Base-by-base conservation (phyloP, 2,113 vertebrate species). In the Aphelocoma coerulescens region DNA sequence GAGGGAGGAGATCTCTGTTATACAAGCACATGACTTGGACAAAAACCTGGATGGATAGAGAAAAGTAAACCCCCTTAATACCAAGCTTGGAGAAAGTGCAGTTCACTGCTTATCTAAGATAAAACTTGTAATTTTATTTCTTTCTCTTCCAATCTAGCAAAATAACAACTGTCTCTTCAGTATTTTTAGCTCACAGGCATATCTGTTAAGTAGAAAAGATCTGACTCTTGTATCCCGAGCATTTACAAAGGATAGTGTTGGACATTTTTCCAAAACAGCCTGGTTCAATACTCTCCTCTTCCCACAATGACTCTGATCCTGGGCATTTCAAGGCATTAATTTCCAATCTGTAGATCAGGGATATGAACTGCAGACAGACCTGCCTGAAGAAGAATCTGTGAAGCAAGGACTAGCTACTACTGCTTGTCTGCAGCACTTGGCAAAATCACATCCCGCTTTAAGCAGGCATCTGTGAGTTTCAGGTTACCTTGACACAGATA, bases 261-360 rank as follows among this genome's bases (percentile, higher is more conserved):
- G 35, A 44, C 5, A 21, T 7, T 51, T 67, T 59, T 78, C 80
- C 73, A 75, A 30, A 67, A 81, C 32, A 85, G 16, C 39, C 43
- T 54, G n/a, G 16, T 62, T 90, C 66, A 73, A 63, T 30, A 27
- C 6, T 43, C 41, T 76, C 17, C 35, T 63, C 46, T 80, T 32
- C 48, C 23, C 51, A 86, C 67, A 43, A 76, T 16, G 46, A 80
- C 75, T 54, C 87, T 82, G 44, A 41, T 71, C 63, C 16, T 12
- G 52, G 33, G 32, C 33, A 16, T 76, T 90, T 92, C 65, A 63
- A 75, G 74, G 52, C 81, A 89, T 93, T 77, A 43, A 90, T 76
- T 89, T 96, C 87, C 84, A 65, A 65, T 71, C 78, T 74, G 55
- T 63, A 86, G 32, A 88, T 96, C 66, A 76, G 81, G 75, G 75